Conservation (phyloP, 2,888 invertebrate genomes). For the Lasius platythorax region DNA sequence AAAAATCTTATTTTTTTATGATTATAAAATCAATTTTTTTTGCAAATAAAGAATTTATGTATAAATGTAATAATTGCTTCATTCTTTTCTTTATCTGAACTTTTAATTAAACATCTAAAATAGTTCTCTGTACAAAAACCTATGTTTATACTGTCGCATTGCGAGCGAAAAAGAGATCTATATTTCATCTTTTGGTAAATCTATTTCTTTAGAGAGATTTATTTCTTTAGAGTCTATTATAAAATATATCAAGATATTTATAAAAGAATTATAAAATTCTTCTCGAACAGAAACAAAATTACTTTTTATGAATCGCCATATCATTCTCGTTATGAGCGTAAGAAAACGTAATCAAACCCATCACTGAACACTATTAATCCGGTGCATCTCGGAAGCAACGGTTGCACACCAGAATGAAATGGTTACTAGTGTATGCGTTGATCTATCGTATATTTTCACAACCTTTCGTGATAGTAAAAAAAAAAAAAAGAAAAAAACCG, state of each 20-base stretch:
- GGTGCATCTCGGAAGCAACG: not conserved
- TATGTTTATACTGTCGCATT: not conserved
- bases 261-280: not conserved
- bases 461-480: not conserved
- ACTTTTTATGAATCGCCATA: not conserved
- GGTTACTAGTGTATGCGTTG: not conserved
- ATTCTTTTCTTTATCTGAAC: not conserved
- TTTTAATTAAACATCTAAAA: not conserved
- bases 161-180: not conserved
- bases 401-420: not conserved
- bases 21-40: not conserved
- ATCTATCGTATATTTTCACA: slow-evolving; percentile 27
- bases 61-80: not conserved
- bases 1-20: not conserved
- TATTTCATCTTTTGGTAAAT: not conserved
- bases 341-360: slow-evolving; percentile 18
- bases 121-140: not conserved
- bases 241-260: not conserved
- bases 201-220: not conserved
- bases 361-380: slow-evolving; percentile 9
- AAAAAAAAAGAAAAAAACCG: not conserved
- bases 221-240: not conserved
- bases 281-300: not conserved
- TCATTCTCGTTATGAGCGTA: not conserved
- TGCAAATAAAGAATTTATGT: not conserved